These are phyloP conservation scores for Acrobasis suavella DNA, from an alignment of 2,888 invertebrate genomes.

Conservation along the genomic window DNA sequence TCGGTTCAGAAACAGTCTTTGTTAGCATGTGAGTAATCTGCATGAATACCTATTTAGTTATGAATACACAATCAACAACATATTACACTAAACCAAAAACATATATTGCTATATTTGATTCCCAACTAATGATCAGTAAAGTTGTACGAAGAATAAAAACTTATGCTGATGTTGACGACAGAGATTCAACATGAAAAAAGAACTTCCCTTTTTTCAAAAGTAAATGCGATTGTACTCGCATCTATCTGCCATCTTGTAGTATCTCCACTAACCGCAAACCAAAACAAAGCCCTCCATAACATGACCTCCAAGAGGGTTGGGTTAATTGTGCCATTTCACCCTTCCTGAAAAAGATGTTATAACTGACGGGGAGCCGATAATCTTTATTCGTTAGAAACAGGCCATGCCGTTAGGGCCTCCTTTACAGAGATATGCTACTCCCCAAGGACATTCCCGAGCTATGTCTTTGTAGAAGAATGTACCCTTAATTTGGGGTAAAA, in stretches of 20 bases:
- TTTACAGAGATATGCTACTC: slow-evolving; percentile 36
- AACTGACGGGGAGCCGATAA: slow-evolving; percentile 24
- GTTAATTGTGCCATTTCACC: slow-evolving; percentile 17
- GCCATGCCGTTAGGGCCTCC: slow-evolving; percentile 33
- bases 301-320: slow-evolving; percentile 13
- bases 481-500: slow-evolving; percentile 38
- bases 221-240: no score
- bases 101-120: no score
- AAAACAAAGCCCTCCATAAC: slow-evolving; percentile 2
- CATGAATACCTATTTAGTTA: no score
- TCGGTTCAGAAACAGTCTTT: no score
- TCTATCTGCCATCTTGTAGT: slow-evolving; percentile 3
- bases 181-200: background rate
- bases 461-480: slow-evolving; percentile 37
- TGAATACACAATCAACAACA: no score
- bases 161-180: no score
- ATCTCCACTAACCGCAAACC: slow-evolving; percentile 18
- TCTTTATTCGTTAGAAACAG: slow-evolving; percentile 34
- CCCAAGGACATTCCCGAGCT: slow-evolving; percentile 34
- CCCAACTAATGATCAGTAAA: no score
- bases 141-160: no score
- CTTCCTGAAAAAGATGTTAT: slow-evolving; percentile 20
- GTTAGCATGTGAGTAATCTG: no score
- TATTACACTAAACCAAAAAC: no score
- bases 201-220: background rate